A percentile compares a stretch with the other conserved stretches of the same genome.
phyloP scores from a whole-genome alignment of 2,113 vertebrate species.

The Hippocampus zosterae region DNA sequence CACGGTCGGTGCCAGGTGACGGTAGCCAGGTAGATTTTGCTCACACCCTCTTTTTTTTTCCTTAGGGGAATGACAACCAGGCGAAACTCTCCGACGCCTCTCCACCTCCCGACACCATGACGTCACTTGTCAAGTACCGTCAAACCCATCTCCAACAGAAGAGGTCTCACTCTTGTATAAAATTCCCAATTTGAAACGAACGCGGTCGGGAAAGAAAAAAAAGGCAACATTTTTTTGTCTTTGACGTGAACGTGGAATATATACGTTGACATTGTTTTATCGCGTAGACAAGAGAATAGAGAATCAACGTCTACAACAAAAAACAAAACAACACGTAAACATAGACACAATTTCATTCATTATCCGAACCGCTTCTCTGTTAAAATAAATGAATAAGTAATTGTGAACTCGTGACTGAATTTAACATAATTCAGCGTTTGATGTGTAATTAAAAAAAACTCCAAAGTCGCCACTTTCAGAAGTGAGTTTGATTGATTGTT shows the following conservation, averaged over 20 bases:
- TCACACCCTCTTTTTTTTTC: conserved; percentile 56
- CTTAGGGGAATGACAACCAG: conserved; percentile 47
- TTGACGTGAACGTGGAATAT: neutral
- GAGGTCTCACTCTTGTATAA: conserved; percentile 46
- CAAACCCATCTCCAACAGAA: neutral
- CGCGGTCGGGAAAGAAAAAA: neutral
- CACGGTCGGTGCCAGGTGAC: conserved; percentile 23
- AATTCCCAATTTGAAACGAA: neutral
- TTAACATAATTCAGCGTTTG: too few species aligned
- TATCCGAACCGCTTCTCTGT: too few species aligned
- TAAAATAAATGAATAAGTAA: neutral
- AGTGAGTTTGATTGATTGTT: neutral
- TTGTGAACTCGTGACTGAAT: neutral
- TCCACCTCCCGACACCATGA: conserved; percentile 39
- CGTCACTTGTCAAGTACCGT: conserved; percentile 41
- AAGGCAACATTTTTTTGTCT: too few species aligned
- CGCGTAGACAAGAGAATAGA: neutral
- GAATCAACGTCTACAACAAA: neutral
- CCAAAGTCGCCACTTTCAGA: neutral
- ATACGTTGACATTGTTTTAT: neutral
- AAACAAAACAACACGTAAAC: too few species aligned
- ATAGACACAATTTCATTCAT: too few species aligned
- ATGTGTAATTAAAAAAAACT: neutral
- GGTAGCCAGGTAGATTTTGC: conserved; percentile 50
- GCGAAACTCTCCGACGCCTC: conserved; percentile 40